Conservation (phyloP, 2,797 vertebrate species). For the Falco rusticolus region DNA sequence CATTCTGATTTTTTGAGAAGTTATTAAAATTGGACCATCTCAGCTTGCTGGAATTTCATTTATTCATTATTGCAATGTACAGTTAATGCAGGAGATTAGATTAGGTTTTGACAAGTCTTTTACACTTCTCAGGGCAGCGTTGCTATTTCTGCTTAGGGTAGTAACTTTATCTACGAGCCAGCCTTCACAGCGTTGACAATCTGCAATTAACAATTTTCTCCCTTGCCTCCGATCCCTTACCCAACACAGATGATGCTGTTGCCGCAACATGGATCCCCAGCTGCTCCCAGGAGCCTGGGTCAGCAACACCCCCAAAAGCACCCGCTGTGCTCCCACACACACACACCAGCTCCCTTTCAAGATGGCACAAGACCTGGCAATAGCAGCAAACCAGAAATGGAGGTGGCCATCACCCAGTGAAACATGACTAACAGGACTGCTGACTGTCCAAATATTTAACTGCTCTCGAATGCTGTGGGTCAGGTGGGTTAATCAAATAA, state of each 20-base stretch:
- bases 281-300: background rate
- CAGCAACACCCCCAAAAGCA: background rate
- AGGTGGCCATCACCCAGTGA: slow-evolving; percentile 26
- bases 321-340: accelerated
- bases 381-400: background rate
- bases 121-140: background rate
- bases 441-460: slow-evolving; percentile 62
- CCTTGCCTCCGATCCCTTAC: background rate
- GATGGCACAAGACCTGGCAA: background rate
- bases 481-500: slow-evolving; percentile 52
- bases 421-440: slow-evolving; percentile 32
- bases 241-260: background rate
- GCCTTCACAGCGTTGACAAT: background rate
- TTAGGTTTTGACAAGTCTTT: slow-evolving; percentile 35
- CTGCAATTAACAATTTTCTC: background rate
- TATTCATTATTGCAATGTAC: slow-evolving; percentile 14
- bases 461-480: background rate
- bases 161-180: slow-evolving; percentile 25
- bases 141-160: slow-evolving; percentile 15
- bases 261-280: background rate
- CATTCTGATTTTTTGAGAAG: slow-evolving; percentile 10
- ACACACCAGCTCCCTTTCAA: background rate
- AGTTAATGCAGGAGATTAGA: slow-evolving; percentile 37
- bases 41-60: slow-evolving; percentile 9
- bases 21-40: slow-evolving; percentile 38